phyloP scores from a whole-genome alignment of 2,797 vertebrate genomes.

The Mus spretus region DNA sequence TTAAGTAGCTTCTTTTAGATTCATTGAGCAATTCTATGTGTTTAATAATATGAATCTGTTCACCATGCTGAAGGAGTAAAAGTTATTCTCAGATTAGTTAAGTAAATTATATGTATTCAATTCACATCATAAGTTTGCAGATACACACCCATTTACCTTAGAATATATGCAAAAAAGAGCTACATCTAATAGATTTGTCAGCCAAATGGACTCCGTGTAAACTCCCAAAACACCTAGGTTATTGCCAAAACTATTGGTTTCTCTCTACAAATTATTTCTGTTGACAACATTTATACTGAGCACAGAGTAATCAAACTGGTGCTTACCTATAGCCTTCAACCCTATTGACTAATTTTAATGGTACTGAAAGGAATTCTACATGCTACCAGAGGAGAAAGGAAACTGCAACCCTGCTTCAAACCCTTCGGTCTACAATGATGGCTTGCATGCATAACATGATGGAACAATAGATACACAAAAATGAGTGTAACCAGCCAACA shows the following conservation, averaged over 20 bases:
- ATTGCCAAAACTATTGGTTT: not conserved
- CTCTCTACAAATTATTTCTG: not conserved
- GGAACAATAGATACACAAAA: not conserved
- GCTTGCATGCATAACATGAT: not conserved
- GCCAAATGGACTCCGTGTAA: not conserved
- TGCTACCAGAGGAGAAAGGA: not conserved
- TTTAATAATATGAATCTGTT: not conserved
- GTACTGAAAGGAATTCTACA: not conserved
- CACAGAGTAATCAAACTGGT: not conserved
- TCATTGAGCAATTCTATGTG: not conserved
- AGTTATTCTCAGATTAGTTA: constrained; percentile 33
- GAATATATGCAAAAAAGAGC: not conserved
- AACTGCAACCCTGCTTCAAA: not conserved
- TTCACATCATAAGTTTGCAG: constrained; percentile 43
- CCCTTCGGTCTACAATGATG: not conserved
- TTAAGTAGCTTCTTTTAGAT: not conserved
- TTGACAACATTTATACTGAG: not conserved
- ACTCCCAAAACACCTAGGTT: not conserved
- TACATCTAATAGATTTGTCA: not conserved
- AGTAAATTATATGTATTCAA: not conserved
- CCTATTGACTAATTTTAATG: not conserved
- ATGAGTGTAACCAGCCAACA: not conserved
- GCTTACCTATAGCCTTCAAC: not conserved
- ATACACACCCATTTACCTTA: not conserved
- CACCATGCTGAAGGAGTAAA: not conserved